Base-by-base conservation (phyloP, 2,888 invertebrate genomes). In the Coremacera marginata region DNA sequence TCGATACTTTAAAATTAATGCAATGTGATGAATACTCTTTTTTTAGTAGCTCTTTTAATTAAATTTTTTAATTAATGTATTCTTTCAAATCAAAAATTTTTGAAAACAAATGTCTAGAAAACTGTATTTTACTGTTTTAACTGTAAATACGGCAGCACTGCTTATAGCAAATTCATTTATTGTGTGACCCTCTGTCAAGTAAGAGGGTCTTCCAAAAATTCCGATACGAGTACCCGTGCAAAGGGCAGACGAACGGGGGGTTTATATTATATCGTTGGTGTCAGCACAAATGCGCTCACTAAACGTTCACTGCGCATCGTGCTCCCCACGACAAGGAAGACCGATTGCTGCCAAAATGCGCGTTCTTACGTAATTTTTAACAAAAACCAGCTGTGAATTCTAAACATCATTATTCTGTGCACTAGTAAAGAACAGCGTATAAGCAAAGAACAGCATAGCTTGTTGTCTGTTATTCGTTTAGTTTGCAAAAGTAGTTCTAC, bases 241-340 rank as follows among this genome's bases (percentile, higher is more conserved):
- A 70, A 44, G 44, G 74, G 49, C 89, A 87, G 70, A 67, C 79
- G 82, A 79, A 83, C 83, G 84, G 86, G 86, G 86, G 82, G 80
- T 57, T 19, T 0, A 37, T 72, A 55, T 81, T 80, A 79, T 80
- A 84, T 85, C 84, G 84, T 84, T 87, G 94, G 94, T 93, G 94
- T 92, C 93, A 94, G 95, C 95, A 95, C 91, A 91, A 94, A 93
- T 94, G 93, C 91, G 91, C 95, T 95, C 95, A 94, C 95, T 93
- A 93, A 83, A 92, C 94, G 95, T 93, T 95, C 95, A 94, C 92
- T 92, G 95, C 91, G 93, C 93, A 94, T 93, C 94, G 92, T 93
- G 95, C 95, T 94, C 95, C 94, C 94, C 94, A 90, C 94, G 94
- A 95, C 95, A 94, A 95, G 94, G 94, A 94, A 92, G 90, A 81